Evolutionary conservation across 2,888 invertebrate species (phyloP).

Genomic region (Caenorhabditis becei): DNA sequence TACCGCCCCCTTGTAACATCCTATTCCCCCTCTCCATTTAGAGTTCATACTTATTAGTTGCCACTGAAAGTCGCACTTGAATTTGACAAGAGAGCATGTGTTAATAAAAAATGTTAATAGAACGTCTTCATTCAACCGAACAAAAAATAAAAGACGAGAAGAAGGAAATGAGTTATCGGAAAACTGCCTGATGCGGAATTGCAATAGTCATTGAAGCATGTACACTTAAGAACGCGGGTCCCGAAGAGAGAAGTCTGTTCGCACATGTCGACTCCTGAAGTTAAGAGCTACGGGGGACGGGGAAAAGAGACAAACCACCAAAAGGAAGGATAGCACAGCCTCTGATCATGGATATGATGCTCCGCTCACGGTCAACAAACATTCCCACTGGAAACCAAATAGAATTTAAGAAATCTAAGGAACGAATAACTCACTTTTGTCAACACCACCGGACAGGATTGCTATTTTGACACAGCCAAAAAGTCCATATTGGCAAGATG

Average conservation of each 20-base stretch:
- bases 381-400: constrained; percentile 80
- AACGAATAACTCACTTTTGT: constrained; percentile 63
- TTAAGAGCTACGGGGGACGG: not conserved
- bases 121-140: constrained; percentile 45
- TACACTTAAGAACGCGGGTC: constrained; percentile 74
- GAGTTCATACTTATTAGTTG: constrained; percentile 31
- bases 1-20: not conserved
- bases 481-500: constrained; percentile 70
- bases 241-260: constrained; percentile 77
- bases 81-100: constrained; percentile 55
- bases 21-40: constrained; percentile 11
- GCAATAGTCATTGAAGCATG: constrained; percentile 79
- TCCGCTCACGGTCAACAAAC: constrained; percentile 75
- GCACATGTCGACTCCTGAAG: constrained; percentile 77
- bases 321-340: constrained; percentile 79
- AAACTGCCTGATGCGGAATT: constrained; percentile 55
- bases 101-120: constrained; percentile 59
- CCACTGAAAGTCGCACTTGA: constrained; percentile 41
- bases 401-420: not conserved
- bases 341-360: constrained; percentile 76
- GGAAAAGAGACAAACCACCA: constrained; percentile 61
- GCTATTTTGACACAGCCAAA: constrained; percentile 75
- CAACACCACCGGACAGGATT: constrained; percentile 68
- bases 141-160: constrained; percentile 23
- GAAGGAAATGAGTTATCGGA: constrained; percentile 28